A percentile compares a stretch with the other conserved stretches of the same genome.
These are phyloP conservation scores for Pyrgilauda ruficollis DNA, from an alignment of 2,113 vertebrate species.

Conservation along the genomic window DNA sequence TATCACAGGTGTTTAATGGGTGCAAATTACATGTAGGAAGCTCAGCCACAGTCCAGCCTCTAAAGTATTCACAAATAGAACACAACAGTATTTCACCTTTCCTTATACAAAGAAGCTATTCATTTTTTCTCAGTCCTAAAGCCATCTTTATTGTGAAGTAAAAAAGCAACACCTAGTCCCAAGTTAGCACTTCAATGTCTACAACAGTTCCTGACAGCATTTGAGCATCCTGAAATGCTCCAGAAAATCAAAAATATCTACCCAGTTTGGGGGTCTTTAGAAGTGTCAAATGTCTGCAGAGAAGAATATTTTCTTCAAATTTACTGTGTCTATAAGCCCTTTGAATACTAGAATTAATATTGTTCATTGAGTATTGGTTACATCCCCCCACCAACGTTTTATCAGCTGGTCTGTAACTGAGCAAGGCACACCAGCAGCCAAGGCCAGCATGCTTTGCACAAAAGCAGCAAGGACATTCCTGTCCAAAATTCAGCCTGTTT, in stretches of 20 bases:
- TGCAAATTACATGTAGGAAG: background rate
- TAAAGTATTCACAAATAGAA: background rate
- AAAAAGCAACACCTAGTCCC: background rate
- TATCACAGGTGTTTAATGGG: background rate
- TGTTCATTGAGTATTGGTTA: background rate
- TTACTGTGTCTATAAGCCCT: background rate
- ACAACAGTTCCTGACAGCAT: background rate
- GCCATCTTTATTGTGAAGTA: background rate
- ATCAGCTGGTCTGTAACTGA: background rate
- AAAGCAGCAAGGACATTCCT: background rate
- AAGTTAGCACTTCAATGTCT: background rate
- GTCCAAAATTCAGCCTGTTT: background rate
- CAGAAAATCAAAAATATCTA: background rate
- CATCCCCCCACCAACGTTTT: background rate
- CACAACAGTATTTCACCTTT: background rate
- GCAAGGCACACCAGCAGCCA: background rate
- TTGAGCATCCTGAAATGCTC: background rate
- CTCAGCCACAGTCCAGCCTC: background rate
- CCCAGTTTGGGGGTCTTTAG: background rate
- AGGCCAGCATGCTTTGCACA: background rate
- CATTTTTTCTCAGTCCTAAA: background rate
- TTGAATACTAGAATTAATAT: background rate
- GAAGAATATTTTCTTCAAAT: background rate
- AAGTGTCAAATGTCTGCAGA: background rate
- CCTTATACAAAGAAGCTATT: background rate